These are phyloP conservation scores for Chrysolina oricalcia DNA, from an alignment of 2,888 invertebrate species.

Conservation along the genomic window DNA sequence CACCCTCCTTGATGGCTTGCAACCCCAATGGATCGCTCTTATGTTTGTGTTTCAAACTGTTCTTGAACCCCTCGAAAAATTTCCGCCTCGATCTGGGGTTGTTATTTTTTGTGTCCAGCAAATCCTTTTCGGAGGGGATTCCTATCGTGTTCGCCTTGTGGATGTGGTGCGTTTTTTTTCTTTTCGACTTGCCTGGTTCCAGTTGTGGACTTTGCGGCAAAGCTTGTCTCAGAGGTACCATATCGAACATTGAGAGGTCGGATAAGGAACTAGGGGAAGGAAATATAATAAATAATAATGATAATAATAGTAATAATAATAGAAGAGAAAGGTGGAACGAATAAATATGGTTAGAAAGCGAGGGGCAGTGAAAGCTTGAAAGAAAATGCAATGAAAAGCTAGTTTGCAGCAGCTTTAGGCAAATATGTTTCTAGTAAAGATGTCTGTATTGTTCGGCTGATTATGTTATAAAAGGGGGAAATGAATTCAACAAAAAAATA, in stretches of 20 bases:
- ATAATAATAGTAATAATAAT: conserved; percentile 36
- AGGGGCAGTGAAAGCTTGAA: neutral
- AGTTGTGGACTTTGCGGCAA: conserved; percentile 63
- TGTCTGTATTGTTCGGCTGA: neutral
- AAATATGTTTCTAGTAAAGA: neutral
- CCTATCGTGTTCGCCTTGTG: conserved; percentile 77
- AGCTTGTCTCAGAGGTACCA: conserved; percentile 70
- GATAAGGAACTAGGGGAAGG: conserved; percentile 63
- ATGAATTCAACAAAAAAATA: neutral
- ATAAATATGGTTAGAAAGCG: conserved; percentile 48
- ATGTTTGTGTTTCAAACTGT: conserved; percentile 74
- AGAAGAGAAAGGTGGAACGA: conserved; percentile 15
- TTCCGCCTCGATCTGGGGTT: conserved; percentile 66
- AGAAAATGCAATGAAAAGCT: conserved; percentile 25
- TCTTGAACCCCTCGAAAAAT: conserved; percentile 78
- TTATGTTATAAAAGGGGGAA: neutral
- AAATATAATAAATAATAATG: conserved; percentile 51
- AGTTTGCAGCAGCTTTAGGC: conserved; percentile 6
- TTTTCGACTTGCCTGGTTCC: conserved; percentile 54
- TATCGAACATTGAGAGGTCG: conserved; percentile 70
- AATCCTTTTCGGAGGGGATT: conserved; percentile 73
- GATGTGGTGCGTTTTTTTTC: conserved; percentile 63
- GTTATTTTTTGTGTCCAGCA: conserved; percentile 71
- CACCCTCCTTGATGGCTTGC: conserved; percentile 67
- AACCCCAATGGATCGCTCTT: conserved; percentile 68